phyloP scores from a whole-genome alignment of 1,140 invertebrate species.

The Hyles vespertilio region DNA sequence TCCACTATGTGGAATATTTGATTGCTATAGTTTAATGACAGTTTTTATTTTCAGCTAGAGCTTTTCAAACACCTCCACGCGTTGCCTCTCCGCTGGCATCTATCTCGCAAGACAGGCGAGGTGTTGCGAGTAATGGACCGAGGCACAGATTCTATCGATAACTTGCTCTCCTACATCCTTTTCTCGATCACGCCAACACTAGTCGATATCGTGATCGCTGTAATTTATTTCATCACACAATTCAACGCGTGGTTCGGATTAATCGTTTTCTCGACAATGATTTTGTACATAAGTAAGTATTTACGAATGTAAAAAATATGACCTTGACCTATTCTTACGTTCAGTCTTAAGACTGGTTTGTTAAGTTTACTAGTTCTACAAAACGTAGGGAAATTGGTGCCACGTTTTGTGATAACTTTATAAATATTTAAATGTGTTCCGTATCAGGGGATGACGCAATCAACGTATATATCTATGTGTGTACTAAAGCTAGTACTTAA shows the following conservation, averaged over 20 bases:
- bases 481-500: too few species aligned
- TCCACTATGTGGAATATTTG: too few species aligned
- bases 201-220: slow-evolving; percentile 94
- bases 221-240: slow-evolving; percentile 89
- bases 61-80: slow-evolving; percentile 92
- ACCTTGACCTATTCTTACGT: too few species aligned
- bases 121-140: slow-evolving; percentile 96
- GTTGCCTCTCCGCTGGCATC: slow-evolving; percentile 92
- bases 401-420: too few species aligned
- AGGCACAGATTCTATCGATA: slow-evolving; percentile 96
- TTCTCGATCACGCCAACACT: slow-evolving; percentile 95
- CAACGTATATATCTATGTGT: too few species aligned
- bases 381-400: too few species aligned
- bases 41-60: slow-evolving; percentile 76
- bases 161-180: slow-evolving; percentile 91
- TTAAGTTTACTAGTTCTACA: too few species aligned
- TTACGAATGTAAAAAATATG: too few species aligned
- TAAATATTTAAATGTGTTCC: too few species aligned
- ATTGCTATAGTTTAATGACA: neutral
- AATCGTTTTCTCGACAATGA: slow-evolving; percentile 95
- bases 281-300: slow-evolving; percentile 92
- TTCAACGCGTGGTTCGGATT: slow-evolving; percentile 97
- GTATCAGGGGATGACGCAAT: too few species aligned
- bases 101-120: slow-evolving; percentile 95
- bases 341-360: too few species aligned